Evolutionary conservation across 2,797 vertebrate species (phyloP), one percentile per base, ranked within the genome.

Genomic region (Fundulus diaphanus): DNA sequence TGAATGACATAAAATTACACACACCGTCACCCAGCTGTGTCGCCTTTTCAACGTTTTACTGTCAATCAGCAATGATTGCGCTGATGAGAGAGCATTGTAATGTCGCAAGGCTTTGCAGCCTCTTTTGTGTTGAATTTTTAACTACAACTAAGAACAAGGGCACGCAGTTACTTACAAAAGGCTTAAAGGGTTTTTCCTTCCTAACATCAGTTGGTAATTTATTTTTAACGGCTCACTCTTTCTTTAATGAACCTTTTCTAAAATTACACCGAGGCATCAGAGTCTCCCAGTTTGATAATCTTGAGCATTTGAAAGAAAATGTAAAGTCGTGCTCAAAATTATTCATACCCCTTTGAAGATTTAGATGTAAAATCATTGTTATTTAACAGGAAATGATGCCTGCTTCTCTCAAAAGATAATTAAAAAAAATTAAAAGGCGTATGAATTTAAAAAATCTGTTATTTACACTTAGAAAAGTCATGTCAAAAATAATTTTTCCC

Each of bases 61-160:
- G 78, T 89, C 85, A 86, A 83, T 90, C 84, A 84, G 80, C 24
- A 27, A 27, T 85, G 86, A 88, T 87, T 91, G 80, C 82, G 33
- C 68, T 78, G 79, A 84, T 15, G 44, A 86, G 80, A 84, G 74
- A 70, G 69, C 69, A 66, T 70, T 84, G 79, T 75, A 80, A 81
- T 56, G 3, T 67, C 70, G 66, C 82, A 59, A 35, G 80, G 86
- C 57, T 42, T 87, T 81, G 70, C 22, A 72, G 70, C 27, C 67
- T 74, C 73, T 77, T 70, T 74, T 54, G 16, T 81, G 79, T 46
- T 76, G 82, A 80, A 85, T 84, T 73, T 63, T 76, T 42, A 73
- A 35, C 5, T 69, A 70, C 49, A 67, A 15, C 7, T 8, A 74
- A 35, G 22, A 37, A 46, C 68, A 44, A 63, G 59, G 46, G 29